Conservation (phyloP, 2,888 invertebrate species). For the Parthenolecanium corni region DNA sequence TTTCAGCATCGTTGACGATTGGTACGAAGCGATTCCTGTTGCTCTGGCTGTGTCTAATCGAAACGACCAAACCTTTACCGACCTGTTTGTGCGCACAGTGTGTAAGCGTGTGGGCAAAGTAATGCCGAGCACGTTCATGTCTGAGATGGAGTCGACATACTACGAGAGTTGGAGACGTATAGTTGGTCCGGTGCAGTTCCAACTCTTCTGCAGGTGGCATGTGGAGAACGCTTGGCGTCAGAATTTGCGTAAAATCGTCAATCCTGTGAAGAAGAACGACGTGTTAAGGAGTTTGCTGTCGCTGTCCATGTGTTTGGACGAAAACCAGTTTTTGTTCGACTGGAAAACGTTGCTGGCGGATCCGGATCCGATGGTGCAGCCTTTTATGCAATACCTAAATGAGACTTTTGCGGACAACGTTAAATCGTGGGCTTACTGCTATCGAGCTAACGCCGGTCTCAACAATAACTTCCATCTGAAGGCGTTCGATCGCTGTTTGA, state of each 20-base stretch:
- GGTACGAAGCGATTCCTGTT: slow-evolving; percentile 5
- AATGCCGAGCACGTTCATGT: background rate
- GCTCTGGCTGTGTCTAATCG: slow-evolving; percentile 17
- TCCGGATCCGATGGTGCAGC: background rate
- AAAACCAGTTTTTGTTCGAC: background rate
- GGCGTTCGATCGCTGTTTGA: background rate
- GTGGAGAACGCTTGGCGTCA: background rate
- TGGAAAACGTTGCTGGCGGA: background rate
- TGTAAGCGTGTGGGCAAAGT: background rate
- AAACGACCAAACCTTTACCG: slow-evolving; percentile 6
- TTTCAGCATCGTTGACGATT: slow-evolving; percentile 11
- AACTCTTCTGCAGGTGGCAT: background rate
- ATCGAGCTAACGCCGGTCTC: background rate
- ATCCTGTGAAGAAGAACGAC: background rate
- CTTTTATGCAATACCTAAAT: background rate
- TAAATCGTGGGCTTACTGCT: background rate
- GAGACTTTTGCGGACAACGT: background rate
- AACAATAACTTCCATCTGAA: background rate
- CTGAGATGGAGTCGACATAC: background rate
- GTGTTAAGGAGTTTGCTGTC: background rate
- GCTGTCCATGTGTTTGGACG: background rate
- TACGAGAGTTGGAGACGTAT: background rate
- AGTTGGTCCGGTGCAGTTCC: background rate
- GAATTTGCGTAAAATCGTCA: background rate
- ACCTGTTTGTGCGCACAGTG: background rate